Percentiles rank a stretch among this genome's conserved stretches.
These are phyloP conservation scores for Drosophila nasuta DNA, from an alignment of 1,140 invertebrate genomes.

Conservation along the genomic window DNA sequence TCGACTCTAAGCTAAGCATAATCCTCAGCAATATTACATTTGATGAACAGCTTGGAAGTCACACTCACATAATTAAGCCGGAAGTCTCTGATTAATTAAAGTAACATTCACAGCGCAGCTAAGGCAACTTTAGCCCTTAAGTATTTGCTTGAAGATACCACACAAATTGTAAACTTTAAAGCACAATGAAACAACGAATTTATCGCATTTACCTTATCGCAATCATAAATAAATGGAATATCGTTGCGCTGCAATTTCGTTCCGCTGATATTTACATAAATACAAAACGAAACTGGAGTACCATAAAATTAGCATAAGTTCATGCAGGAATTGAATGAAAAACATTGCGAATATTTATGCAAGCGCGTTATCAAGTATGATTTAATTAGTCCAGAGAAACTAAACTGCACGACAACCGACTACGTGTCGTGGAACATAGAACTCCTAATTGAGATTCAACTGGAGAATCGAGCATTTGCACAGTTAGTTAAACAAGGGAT, in stretches of 20 bases:
- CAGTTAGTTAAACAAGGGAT: slow-evolving; percentile 74
- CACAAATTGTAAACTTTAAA: neutral
- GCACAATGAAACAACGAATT: neutral
- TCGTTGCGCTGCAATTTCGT: slow-evolving; percentile 12
- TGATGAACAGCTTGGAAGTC: neutral
- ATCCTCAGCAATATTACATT: neutral
- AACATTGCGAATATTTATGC: slow-evolving; percentile 17
- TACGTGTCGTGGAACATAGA: slow-evolving; percentile 22
- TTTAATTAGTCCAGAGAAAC: slow-evolving; percentile 47
- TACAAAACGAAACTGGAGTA: slow-evolving; percentile 2
- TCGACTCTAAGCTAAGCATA: neutral
- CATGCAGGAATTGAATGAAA: slow-evolving; percentile 7
- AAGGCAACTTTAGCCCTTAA: neutral
- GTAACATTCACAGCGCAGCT: neutral
- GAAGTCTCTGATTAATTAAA: slow-evolving; percentile 1
- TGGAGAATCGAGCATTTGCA: slow-evolving; percentile 61
- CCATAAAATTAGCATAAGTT: slow-evolving; percentile 33
- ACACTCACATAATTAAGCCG: neutral
- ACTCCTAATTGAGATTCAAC: slow-evolving; percentile 74
- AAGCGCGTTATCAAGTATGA: slow-evolving; percentile 14
- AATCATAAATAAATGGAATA: slow-evolving; percentile 37
- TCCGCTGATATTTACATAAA: slow-evolving; percentile 28
- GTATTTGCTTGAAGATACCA: neutral
- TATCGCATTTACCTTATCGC: neutral
- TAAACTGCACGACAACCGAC: slow-evolving; percentile 3